Percentiles rank a stretch among this genome's conserved stretches.
Conservation (phyloP, 2,888 invertebrate species). For the Spisula subtruncata region DNA sequence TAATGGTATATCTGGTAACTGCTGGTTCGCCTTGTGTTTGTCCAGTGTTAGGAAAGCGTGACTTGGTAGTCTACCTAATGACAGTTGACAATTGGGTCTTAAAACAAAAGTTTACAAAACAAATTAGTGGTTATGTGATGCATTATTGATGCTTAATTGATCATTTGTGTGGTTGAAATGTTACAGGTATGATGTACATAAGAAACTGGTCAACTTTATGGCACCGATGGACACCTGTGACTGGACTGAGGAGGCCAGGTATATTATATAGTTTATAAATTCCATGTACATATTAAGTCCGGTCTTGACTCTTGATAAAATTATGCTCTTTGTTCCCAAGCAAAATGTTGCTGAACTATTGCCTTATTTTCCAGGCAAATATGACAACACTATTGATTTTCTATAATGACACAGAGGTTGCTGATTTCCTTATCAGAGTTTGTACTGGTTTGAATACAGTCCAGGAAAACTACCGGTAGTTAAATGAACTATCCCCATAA, state of each 20-base stretch:
- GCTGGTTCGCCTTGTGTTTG: too few relatives aligned
- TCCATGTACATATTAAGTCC: not conserved
- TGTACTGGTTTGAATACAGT: too few relatives aligned
- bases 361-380: too few relatives aligned
- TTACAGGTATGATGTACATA: conserved; percentile 87
- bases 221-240: conserved; percentile 92
- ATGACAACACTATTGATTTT: too few relatives aligned
- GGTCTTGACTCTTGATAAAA: not conserved
- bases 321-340: not conserved
- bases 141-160: not conserved
- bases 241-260: conserved; percentile 93
- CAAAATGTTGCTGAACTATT: not conserved
- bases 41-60: too few relatives aligned
- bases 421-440: too few relatives aligned
- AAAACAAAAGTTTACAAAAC: not conserved
- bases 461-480: too few relatives aligned
- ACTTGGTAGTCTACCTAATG: too few relatives aligned
- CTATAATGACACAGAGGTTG: too few relatives aligned
- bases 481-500: too few relatives aligned
- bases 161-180: not conserved
- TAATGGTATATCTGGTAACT: too few relatives aligned
- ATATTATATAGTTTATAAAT: not conserved
- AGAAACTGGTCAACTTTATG: conserved; percentile 96
- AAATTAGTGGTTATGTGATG: not conserved
- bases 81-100: too few relatives aligned